Percentiles rank a stretch among this genome's conserved stretches.
phyloP scores from a whole-genome alignment of 92 coral and sea anemone genomes.

The Diadumene lineata region DNA sequence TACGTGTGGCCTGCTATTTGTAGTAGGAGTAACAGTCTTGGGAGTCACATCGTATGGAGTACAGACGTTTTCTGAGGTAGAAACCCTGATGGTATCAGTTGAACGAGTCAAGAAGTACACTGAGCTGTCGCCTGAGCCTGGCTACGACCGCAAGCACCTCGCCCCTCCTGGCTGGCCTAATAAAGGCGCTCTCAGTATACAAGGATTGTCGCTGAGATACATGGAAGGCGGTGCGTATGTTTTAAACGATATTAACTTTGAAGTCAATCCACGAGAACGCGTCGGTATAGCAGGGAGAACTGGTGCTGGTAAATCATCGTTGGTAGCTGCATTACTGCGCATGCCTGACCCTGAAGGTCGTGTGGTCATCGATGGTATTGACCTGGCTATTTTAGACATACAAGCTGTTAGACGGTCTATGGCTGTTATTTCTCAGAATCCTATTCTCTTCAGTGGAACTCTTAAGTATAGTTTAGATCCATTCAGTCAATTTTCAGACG shows the following conservation, averaged over 20 bases:
- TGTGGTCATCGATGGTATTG: constrained; percentile 32
- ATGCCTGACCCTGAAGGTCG: constrained; percentile 36
- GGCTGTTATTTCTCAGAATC: constrained; percentile 35
- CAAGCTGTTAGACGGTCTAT: constrained; percentile 34
- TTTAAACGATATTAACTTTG: constrained; percentile 15
- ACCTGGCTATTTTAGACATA: constrained; percentile 21
- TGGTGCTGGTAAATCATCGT: constrained; percentile 37
- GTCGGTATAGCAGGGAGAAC: constrained; percentile 33
- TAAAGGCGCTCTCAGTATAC: constrained; percentile 16
- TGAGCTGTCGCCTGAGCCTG: neutral
- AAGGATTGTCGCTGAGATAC: constrained; percentile 18
- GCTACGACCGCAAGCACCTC: neutral
- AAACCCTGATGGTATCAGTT: neutral
- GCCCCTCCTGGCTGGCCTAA: constrained; percentile 17
- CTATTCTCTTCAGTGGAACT: constrained; percentile 30
- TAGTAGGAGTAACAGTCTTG: neutral
- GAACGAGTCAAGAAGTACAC: constrained; percentile 2
- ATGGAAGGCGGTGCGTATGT: constrained; percentile 3
- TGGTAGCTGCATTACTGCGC: constrained; percentile 36
- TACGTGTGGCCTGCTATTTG: neutral
- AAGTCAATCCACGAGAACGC: constrained; percentile 5
- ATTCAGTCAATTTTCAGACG: constrained; percentile 13
- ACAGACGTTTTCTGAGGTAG: neutral
- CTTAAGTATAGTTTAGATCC: constrained; percentile 27
- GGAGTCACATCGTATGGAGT: neutral